phyloP scores from a whole-genome alignment of 1,140 invertebrate species.

The Chironomus striatipennis region DNA sequence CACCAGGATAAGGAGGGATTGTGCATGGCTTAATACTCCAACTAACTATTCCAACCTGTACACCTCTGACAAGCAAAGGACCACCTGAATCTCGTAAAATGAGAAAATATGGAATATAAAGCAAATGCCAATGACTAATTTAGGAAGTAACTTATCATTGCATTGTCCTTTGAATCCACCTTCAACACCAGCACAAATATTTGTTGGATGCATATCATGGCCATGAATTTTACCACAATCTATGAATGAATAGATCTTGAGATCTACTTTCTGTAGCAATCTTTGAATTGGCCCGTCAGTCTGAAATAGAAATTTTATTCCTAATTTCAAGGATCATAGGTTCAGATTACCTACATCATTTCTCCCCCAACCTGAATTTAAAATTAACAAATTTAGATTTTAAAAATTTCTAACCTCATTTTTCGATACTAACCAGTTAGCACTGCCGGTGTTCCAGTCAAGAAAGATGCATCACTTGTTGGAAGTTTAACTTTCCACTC shows the following conservation, averaged over 20 bases:
- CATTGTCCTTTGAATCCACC: slow-evolving; percentile 41
- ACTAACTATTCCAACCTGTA: slow-evolving; percentile 42
- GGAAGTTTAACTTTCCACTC: slow-evolving; percentile 31
- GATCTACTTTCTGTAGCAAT: slow-evolving; percentile 36
- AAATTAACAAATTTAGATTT: no score
- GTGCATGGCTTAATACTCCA: slow-evolving; percentile 43
- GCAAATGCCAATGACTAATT: no score
- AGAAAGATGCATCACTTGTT: slow-evolving; percentile 27
- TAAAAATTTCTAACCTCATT: neutral
- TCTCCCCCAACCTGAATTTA: slow-evolving; percentile 37
- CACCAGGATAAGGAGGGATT: slow-evolving; percentile 39
- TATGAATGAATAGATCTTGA: slow-evolving; percentile 35
- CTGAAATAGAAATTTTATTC: slow-evolving; percentile 28
- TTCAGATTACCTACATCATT: slow-evolving; percentile 32
- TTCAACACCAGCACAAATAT: slow-evolving; percentile 38
- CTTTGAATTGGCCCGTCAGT: slow-evolving; percentile 35
- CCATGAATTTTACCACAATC: slow-evolving; percentile 35
- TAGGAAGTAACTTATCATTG: slow-evolving; percentile 29
- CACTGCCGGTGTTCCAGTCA: slow-evolving; percentile 28
- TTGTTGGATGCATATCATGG: slow-evolving; percentile 31
- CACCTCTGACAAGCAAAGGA: slow-evolving; percentile 35
- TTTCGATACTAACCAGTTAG: slow-evolving; percentile 37
- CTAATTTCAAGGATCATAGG: no score
- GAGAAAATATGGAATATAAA: no score
- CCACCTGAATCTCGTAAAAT: slow-evolving; percentile 39